Base-by-base conservation (phyloP, 2,113 vertebrate species). In the Piprites chloris region DNA sequence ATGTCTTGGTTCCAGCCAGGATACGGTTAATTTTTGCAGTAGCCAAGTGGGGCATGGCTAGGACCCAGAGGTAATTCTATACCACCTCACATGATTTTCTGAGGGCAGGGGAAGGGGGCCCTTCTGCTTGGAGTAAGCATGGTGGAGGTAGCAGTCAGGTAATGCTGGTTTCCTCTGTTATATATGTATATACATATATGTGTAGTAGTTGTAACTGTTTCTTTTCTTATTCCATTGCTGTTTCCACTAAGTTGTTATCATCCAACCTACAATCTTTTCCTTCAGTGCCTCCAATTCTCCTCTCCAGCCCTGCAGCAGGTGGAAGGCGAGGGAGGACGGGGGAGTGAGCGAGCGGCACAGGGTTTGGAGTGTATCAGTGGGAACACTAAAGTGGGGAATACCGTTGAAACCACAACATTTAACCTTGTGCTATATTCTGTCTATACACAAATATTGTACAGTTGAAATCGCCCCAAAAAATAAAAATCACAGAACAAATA, bases 281-380 rank as follows among this genome's bases (percentile, higher is more conserved):
- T 56, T 55, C 5, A 32, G 13, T 56, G 41, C 23, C 44, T 39
- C 26, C 15, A 39, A 2, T 52, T 82, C 44, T 46, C 37, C 37
- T 27, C 35, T 67, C 44, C 68, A 52, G 19, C 10, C 23, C 23
- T 4, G 3, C 11, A 21, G 9, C 35, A 52, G 10, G 12, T 37
- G 33, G 4, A 74, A 4, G 19, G 19, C 39, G 4, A 39, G 58
- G 37, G 26, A 27, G 12, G 12, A 30, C 19, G 10, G 6, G 14
- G 22, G 9, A 58, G 8, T 19, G 42, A 44, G 50, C 0, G 0
- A 52, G 56, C 5, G 18, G 30, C 24, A 26, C 30, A 35, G 14
- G 9, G 6, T 71, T 62, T 63, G 28, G 61, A 82, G 14, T 12
- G 33, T 24, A 52, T 52, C 33, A n/a, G 28, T 21, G 7, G 0